Evolutionary conservation across 1,140 invertebrate genomes (phyloP), one percentile per base, ranked within the genome.

Genomic region (Helicorthomorpha holstii): DNA sequence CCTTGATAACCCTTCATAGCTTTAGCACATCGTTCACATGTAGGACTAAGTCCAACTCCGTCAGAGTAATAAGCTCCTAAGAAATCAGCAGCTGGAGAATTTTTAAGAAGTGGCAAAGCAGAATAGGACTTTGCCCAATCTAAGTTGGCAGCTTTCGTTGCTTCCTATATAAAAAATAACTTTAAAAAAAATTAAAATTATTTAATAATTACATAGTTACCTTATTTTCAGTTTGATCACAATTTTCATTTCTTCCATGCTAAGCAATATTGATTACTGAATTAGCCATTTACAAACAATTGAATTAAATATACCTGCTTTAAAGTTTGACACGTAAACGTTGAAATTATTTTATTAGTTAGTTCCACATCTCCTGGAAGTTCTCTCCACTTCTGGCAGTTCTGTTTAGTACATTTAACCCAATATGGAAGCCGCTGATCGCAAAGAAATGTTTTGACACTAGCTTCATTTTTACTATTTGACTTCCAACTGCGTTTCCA

Each of bases 41-140:
- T 61, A 16, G 68, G 63, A 54, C 65, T 65, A 54, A 71, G 54
- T 22, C 71, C 71, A 19, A 73, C 60, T 38, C 66, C 65, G 54
- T 73, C 70, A 19, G 63, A 59, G 50, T 62, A 66, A 57, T 71
- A 73, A 22, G 60, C 57, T 0, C 50, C 57, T 4, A 73, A 59
- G 52, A 66, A 69, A n/a, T 62, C 60, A 7, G 61, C 63, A n/a
- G 69, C 63, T 7, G 69, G 69, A 1, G 67, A 69, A 42, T 63
- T 64, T 47, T 65, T 62, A 23, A 73, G 54, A 27, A 63, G 62
- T 4, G 66, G 61, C 21, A 60, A 53, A 42, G 57, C 56, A 19
- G 53, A 53, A 26, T 68, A 43, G 27, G 61, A 56, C 21, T 56
- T 45, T 3, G 68, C 58, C 63, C 66, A 72, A 1, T 45, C 27